These are phyloP conservation scores for Drosophila subobscura DNA, from an alignment of 1,140 invertebrate species.

Conservation along the genomic window DNA sequence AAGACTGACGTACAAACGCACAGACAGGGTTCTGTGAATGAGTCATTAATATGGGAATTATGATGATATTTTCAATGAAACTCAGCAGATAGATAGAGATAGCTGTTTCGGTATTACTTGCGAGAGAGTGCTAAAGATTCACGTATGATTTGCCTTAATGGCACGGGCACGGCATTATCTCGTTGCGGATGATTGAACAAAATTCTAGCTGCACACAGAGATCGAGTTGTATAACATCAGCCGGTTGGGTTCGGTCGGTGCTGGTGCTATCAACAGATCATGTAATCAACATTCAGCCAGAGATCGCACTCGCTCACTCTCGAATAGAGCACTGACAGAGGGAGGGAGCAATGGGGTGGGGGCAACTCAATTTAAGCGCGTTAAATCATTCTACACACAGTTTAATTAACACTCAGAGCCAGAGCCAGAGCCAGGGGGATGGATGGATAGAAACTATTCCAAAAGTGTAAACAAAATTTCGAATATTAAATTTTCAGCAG, in stretches of 20 bases:
- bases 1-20: no score
- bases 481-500: no score
- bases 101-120: no score
- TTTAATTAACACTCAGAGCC: conserved; percentile 61
- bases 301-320: conserved; percentile 8
- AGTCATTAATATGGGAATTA: no score
- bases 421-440: background rate
- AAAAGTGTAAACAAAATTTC: background rate
- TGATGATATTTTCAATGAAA: no score
- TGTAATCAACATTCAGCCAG: no score
- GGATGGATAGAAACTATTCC: conserved; percentile 11
- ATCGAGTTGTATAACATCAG: conserved; percentile 38
- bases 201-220: conserved; percentile 20
- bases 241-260: no score
- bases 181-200: conserved; percentile 15
- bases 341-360: background rate
- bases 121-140: no score
- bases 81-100: no score
- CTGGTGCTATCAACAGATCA: no score
- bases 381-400: conserved; percentile 64
- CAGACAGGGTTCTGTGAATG: no score
- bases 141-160: no score
- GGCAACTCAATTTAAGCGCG: conserved; percentile 26
- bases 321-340: background rate
- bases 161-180: background rate